Conservation (phyloP, 2,797 vertebrate species). For the Champsocephalus gunnari region DNA sequence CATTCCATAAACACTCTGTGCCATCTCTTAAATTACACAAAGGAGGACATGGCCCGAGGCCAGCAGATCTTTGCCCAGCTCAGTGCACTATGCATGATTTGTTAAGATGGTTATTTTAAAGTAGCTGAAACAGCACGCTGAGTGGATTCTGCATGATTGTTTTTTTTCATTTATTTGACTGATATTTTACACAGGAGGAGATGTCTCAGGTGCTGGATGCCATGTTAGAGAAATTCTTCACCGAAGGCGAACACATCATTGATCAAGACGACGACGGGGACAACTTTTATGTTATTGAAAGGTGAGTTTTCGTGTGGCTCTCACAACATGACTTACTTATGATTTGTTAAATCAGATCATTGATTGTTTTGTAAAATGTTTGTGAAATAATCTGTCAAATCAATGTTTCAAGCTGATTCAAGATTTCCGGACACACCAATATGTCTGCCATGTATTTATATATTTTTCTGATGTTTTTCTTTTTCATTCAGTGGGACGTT, state of each 20-base stretch:
- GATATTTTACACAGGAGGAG: slow-evolving; percentile 87
- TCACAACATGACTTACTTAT: background rate
- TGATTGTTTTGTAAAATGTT: background rate
- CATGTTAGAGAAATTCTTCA: slow-evolving; percentile 97
- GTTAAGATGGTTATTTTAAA: slow-evolving; percentile 20
- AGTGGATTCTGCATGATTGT: slow-evolving; percentile 12
- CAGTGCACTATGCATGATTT: slow-evolving; percentile 26
- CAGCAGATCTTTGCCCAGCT: slow-evolving; percentile 35
- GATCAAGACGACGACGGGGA: slow-evolving; percentile 98
- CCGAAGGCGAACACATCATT: slow-evolving; percentile 94
- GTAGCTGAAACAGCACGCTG: background rate
- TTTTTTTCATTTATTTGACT: slow-evolving; percentile 9
- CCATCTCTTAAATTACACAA: slow-evolving; percentile 45
- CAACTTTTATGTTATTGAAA: slow-evolving; percentile 99
- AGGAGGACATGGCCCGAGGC: slow-evolving; percentile 35
- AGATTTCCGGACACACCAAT: background rate
- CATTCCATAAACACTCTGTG: slow-evolving; percentile 21
- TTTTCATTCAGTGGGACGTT: slow-evolving; percentile 89
- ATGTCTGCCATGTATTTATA: background rate
- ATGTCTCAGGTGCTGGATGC: slow-evolving; percentile 98
- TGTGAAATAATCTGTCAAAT: background rate
- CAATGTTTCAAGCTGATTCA: slow-evolving; percentile 4
- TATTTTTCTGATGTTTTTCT: background rate
- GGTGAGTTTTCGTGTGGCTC: slow-evolving; percentile 75
- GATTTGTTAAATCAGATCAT: background rate